A percentile compares a stretch with the other conserved stretches of the same genome.
Conservation (phyloP, 2,113 vertebrate genomes). For the Holacanthus passer region DNA sequence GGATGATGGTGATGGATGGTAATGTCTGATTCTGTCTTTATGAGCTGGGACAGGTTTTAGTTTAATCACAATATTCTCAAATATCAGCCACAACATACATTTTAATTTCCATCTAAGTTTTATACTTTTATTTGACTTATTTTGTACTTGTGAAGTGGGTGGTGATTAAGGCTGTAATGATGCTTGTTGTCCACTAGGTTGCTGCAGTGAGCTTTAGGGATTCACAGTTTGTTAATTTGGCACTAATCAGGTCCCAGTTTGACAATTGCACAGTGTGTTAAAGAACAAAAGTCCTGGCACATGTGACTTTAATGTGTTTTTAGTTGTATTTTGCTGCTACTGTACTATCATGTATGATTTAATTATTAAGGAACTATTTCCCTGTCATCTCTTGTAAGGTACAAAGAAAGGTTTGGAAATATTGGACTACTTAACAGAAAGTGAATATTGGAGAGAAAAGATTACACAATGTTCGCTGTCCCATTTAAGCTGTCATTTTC, state of each 20-base stretch:
- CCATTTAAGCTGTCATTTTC: constrained; percentile 8
- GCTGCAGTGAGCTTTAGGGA: constrained; percentile 19
- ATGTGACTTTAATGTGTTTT: neutral
- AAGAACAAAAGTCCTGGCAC: neutral
- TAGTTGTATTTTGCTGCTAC: constrained; percentile 1
- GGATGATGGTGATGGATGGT: neutral
- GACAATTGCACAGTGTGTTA: neutral
- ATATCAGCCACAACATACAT: too few relatives aligned
- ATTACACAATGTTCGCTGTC: neutral
- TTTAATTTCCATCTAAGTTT: neutral
- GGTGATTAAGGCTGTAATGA: constrained; percentile 23
- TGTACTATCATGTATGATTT: constrained; percentile 1
- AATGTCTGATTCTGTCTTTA: neutral
- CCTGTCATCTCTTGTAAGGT: neutral
- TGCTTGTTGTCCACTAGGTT: constrained; percentile 58
- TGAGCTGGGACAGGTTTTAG: neutral
- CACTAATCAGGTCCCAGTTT: neutral
- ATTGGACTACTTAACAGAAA: neutral
- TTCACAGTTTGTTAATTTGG: neutral
- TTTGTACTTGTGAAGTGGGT: neutral
- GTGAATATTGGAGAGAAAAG: neutral
- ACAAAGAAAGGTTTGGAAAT: neutral
- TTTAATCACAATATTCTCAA: neutral
- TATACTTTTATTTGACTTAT: neutral
- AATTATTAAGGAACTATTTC: neutral